phyloP scores from a whole-genome alignment of 2,797 vertebrate genomes.

The Melanotaenia pygmaea region DNA sequence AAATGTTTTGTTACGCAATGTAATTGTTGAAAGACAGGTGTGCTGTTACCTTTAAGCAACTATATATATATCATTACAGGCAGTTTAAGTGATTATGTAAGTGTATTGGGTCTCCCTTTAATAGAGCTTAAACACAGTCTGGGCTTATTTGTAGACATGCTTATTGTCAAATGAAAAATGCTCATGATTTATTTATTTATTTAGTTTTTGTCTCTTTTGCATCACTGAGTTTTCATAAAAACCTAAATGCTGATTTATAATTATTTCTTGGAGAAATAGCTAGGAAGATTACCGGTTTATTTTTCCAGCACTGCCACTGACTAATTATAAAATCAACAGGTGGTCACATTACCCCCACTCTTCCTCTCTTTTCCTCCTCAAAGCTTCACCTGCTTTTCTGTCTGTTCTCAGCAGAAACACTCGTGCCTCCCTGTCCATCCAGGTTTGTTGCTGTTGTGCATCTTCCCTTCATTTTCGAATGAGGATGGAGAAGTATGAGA shows the following conservation, averaged over 20 bases:
- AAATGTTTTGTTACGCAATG: conserved; percentile 65
- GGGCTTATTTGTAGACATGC: not conserved
- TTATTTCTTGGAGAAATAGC: not conserved
- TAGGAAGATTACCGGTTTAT: not conserved
- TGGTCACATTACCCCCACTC: not conserved
- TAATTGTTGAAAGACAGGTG: conserved; percentile 38
- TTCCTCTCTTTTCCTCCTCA: not conserved
- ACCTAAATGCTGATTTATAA: too few species aligned
- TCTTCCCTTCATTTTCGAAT: not conserved
- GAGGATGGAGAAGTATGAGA: conserved; percentile 95
- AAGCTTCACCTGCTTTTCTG: conserved; percentile 1
- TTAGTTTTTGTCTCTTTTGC: too few species aligned
- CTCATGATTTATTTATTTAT: not conserved
- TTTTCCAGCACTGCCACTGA: not conserved
- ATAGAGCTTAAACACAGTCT: too few species aligned
- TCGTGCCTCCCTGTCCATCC: not conserved
- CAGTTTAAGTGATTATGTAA: conserved; percentile 10
- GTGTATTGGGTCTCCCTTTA: conserved; percentile 1
- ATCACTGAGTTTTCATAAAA: not conserved
- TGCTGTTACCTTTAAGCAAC: conserved; percentile 45
- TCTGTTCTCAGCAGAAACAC: not conserved
- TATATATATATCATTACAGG: conserved; percentile 12
- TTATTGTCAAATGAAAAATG: not conserved
- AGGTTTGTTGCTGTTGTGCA: not conserved
- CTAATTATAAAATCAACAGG: not conserved